Evolutionary conservation across 2,888 invertebrate species (phyloP), one percentile per base, ranked within the genome.

Genomic region (Cryptophagus acutangulus): DNA sequence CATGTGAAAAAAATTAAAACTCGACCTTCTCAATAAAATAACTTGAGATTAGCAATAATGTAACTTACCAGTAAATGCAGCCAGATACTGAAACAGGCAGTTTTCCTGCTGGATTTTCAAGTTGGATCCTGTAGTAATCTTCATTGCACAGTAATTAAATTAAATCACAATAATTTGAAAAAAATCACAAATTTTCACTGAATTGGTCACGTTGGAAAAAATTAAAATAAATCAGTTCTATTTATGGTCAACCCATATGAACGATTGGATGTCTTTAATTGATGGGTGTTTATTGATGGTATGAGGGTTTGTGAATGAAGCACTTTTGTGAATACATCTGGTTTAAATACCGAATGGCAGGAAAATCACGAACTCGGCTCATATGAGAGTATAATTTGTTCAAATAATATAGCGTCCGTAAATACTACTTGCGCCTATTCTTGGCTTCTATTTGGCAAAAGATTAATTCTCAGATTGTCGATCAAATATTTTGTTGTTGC

Each of bases 21-120:
- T n/a, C n/a, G n/a, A n/a, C n/a, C n/a, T n/a, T n/a, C n/a, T n/a
- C n/a, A n/a, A n/a, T n/a, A n/a, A n/a, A n/a, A n/a, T n/a, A n/a
- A n/a, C n/a, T n/a, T n/a, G n/a, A n/a, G n/a, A n/a, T n/a, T n/a
- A 26, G 3, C 12, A 26, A 26, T 8, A n/a, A 13, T 6, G n/a
- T 6, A n/a, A 44, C 50, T 40, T 37, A 50, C 50, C 50, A 13
- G 44, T 45, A 13, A 45, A 41, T 1, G 50, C 45, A n/a, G 50
- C 50, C 13, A 43, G 30, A 34, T 50, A 50, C 25, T 50, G 50
- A 25, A 33, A 50, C n/a, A 17, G 39, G 10, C 43, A 39, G 26
- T 45, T 57, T 5, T 53, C 55, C 30, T 55, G 55, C 10, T 55
- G 57, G 13, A 55, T 52, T 39, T 57, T 57, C 41, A 49, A 41